phyloP scores from a whole-genome alignment of 2,888 invertebrate species.

The Philhelius pedissequus region DNA sequence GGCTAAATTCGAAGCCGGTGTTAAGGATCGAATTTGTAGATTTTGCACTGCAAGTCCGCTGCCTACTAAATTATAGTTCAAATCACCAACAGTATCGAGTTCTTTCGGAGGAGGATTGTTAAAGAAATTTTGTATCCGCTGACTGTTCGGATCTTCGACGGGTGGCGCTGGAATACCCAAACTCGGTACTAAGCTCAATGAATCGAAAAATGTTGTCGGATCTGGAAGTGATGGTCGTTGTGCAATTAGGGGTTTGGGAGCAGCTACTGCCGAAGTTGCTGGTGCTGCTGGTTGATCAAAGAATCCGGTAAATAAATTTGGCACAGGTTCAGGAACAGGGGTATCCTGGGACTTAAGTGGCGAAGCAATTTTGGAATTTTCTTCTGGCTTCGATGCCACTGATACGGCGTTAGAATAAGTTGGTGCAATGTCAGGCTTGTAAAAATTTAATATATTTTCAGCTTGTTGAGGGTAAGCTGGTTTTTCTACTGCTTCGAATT shows the following conservation, averaged over 20 bases:
- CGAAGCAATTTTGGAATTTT: constrained; percentile 54
- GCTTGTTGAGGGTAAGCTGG: not conserved
- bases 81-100: constrained; percentile 74
- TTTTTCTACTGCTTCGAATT: not conserved
- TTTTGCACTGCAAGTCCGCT: constrained; percentile 73
- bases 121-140: constrained; percentile 78
- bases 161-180: constrained; percentile 38
- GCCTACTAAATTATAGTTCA: constrained; percentile 77
- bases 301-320: constrained; percentile 70
- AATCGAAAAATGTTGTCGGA: constrained; percentile 73
- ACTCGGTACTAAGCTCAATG: constrained; percentile 62
- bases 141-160: constrained; percentile 70
- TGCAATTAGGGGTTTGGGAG: constrained; percentile 10
- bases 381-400: constrained; percentile 11
- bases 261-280: constrained; percentile 9
- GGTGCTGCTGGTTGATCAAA: constrained; percentile 68
- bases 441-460: constrained; percentile 23
- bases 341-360: constrained; percentile 36
- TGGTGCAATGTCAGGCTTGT: not conserved
- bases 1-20: constrained; percentile 76
- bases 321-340: constrained; percentile 35
- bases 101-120: constrained; percentile 78
- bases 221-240: constrained; percentile 64
- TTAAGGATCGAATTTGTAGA: constrained; percentile 73
- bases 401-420: not conserved